Conservation (phyloP, 2,113 vertebrate genomes). For the Aix galericulata region DNA sequence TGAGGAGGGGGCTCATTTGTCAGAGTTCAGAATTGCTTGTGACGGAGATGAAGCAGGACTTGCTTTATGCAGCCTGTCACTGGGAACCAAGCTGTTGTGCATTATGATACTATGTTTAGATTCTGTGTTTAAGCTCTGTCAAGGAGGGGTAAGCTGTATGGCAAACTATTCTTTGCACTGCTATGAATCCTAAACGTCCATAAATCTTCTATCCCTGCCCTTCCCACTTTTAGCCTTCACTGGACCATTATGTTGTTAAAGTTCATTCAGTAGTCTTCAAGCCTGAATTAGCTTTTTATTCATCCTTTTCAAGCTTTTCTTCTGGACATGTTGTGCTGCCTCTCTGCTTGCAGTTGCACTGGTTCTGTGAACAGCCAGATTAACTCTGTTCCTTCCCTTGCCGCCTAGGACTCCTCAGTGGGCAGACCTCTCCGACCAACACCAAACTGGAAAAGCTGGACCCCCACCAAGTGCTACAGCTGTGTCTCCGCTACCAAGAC, state of each 20-base stretch:
- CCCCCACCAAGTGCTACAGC: slow-evolving; percentile 90
- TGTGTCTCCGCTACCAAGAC: slow-evolving; percentile 93
- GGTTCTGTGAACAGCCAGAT: not conserved
- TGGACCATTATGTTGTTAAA: not conserved
- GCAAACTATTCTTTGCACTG: not conserved
- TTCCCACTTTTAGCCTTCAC: not conserved
- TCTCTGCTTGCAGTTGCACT: not conserved
- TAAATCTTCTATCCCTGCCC: not conserved
- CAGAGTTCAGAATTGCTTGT: not conserved
- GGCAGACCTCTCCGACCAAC: slow-evolving; percentile 89
- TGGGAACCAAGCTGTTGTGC: not conserved
- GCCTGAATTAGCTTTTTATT: not conserved
- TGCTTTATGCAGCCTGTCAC: accelerated
- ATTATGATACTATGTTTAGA: not conserved
- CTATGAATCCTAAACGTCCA: not conserved
- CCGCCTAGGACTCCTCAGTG: slow-evolving; percentile 87
- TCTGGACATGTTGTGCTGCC: not conserved
- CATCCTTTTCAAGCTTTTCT: not conserved
- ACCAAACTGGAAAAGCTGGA: slow-evolving; percentile 91
- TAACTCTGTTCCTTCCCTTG: not conserved
- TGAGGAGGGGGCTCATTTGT: not conserved
- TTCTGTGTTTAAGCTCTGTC: not conserved
- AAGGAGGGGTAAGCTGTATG: not conserved
- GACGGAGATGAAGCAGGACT: not conserved
- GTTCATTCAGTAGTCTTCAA: not conserved